Conservation (phyloP, 2,888 invertebrate genomes). For the Zygothrica quintamaculata region DNA sequence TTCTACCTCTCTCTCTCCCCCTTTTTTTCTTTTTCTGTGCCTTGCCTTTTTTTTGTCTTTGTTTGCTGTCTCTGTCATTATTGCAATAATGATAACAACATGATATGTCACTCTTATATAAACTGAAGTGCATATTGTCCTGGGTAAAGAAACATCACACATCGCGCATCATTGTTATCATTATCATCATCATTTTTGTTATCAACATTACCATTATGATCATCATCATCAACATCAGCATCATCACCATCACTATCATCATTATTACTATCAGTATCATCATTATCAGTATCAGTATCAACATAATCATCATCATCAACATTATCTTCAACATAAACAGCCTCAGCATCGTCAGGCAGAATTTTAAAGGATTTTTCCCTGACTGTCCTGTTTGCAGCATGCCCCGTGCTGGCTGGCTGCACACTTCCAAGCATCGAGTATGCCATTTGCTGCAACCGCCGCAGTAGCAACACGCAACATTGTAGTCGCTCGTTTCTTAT, state of each 20-base stretch:
- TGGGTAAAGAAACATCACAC: neutral
- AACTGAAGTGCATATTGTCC: slow-evolving; percentile 18
- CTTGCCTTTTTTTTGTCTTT: neutral
- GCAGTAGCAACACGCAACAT: slow-evolving; percentile 15
- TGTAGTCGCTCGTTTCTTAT: slow-evolving; percentile 2
- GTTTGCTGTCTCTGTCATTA: slow-evolving; percentile 3
- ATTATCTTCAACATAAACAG: slow-evolving; percentile 16
- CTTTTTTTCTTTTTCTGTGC: neutral
- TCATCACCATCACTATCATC: slow-evolving; percentile 24
- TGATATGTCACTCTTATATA: slow-evolving; percentile 18
- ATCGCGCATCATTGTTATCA: slow-evolving; percentile 16
- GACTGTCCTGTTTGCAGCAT: slow-evolving; percentile 2
- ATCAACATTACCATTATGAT: slow-evolving; percentile 9
- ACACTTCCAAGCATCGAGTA: slow-evolving; percentile 2
- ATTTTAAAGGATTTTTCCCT: slow-evolving; percentile 39
- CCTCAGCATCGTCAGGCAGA: slow-evolving; percentile 11
- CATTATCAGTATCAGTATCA: slow-evolving; percentile 27
- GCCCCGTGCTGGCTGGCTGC: slow-evolving; percentile 17
- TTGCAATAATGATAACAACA: slow-evolving; percentile 13
- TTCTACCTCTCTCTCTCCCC: neutral
- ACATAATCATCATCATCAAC: slow-evolving; percentile 30
- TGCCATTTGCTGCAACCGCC: slow-evolving; percentile 18
- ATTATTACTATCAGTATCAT: slow-evolving; percentile 23
- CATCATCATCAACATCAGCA: too few relatives aligned
- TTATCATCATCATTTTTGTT: slow-evolving; percentile 20